Base-by-base conservation (phyloP, 2,113 vertebrate genomes). In the Cnemophilus loriae region DNA sequence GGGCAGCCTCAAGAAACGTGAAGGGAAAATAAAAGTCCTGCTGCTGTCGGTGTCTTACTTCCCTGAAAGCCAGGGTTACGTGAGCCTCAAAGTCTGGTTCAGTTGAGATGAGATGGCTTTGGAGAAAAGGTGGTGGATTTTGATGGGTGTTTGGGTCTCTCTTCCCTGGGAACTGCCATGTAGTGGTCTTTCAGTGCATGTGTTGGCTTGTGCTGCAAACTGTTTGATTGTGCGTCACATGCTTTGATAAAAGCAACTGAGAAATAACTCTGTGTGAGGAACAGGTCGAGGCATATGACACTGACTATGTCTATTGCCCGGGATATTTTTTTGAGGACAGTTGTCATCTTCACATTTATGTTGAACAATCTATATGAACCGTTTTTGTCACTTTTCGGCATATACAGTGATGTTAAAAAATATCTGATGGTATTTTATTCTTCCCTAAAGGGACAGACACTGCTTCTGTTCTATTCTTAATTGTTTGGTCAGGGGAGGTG, bases 401-500 rank as follows among this genome's bases (percentile, higher is more conserved):
- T 73, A 52, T 41, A 21, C 17, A 35, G 7, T 52, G 56, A 61
- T 53, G 67, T 70, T 81, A 30, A 89, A 83, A 42, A 53, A 10
- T 78, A 89, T 71, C 44, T 90, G 59, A 49, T 67, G 46, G 52
- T 61, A 42, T 64, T 90, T 90, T 56, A 71, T 60, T 37, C 47
- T 84, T 77, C 56, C 44, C 52, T 90, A 46, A 71, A 71, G 47
- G 24, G 49, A 57, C 71, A 81, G 56, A 57, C 26, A 24, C 50
- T 52, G 17, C 76, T 96, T 65, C n/a, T 87, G 26, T 90, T 95
- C 59, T 60, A 74, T 90, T 85, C 83, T 90, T 53, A 75, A 87
- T 64, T 69, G 64, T 94, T 90, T 92, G 80, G 55, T 82, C 1
- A 10, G 63, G 46, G 76, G 69, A 90, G 57, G 73, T 90, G 73